Conservation (phyloP, 2,113 vertebrate genomes). For the Ondatra zibethicus region DNA sequence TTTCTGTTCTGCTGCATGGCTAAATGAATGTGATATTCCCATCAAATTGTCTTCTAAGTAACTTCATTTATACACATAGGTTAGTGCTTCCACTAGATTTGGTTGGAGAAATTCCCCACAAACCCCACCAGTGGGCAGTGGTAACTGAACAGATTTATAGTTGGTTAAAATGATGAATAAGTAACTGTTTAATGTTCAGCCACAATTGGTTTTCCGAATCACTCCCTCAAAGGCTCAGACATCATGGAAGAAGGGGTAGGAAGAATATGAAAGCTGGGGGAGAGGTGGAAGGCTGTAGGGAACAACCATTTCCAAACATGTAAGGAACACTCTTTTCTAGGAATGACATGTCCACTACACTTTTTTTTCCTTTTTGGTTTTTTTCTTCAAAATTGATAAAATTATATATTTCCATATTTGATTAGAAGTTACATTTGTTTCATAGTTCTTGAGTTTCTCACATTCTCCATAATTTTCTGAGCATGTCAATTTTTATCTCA, state of each 20-base stretch:
- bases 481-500: neutral
- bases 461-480: neutral
- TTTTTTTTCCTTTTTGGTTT: no score
- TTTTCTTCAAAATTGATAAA: neutral
- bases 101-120: neutral
- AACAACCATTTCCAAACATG: neutral
- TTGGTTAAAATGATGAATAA: neutral
- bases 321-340: neutral
- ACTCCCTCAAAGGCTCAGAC: neutral
- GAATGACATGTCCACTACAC: neutral
- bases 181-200: neutral
- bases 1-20: neutral
- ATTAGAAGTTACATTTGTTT: neutral
- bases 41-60: neutral
- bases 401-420: neutral
- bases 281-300: neutral
- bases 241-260: neutral
- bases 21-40: neutral
- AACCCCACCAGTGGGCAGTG: neutral
- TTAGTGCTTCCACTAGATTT: neutral
- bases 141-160: neutral
- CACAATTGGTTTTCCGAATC: neutral
- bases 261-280: neutral
- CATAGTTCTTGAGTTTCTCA: neutral
- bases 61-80: neutral